These are phyloP conservation scores for Gymnoscelis rufifasciata DNA, from an alignment of 2,888 invertebrate genomes.

Conservation along the genomic window DNA sequence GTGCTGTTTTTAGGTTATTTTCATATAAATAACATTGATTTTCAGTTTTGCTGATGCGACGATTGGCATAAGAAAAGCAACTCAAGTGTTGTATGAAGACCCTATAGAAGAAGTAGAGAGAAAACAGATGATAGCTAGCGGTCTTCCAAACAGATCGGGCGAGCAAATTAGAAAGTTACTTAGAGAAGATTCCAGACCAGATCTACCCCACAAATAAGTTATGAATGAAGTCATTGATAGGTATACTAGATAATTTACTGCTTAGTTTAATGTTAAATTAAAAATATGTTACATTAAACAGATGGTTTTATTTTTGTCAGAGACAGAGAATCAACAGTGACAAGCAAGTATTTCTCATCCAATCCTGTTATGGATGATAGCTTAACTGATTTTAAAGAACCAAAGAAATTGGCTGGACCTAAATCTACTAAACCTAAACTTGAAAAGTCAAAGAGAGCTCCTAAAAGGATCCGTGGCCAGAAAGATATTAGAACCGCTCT, in stretches of 20 bases:
- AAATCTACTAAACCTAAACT: slow-evolving; percentile 34
- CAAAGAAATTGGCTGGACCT: slow-evolving; percentile 47
- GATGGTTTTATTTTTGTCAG: slow-evolving; percentile 16
- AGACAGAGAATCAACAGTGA: slow-evolving; percentile 35
- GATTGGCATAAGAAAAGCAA: slow-evolving; percentile 44
- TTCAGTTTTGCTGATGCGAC: slow-evolving; percentile 50
- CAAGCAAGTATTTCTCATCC: slow-evolving; percentile 59
- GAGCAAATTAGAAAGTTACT: slow-evolving; percentile 43
- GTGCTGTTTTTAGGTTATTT: slow-evolving; percentile 34
- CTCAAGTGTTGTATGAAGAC: slow-evolving; percentile 56
- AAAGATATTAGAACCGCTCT: slow-evolving; percentile 61
- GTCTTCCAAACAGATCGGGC: slow-evolving; percentile 45
- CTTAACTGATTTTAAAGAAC: slow-evolving; percentile 58
- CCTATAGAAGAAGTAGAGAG: slow-evolving; percentile 67
- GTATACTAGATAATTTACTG: slow-evolving; percentile 30
- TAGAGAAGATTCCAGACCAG: slow-evolving; percentile 45
- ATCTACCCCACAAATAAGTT: slow-evolving; percentile 48
- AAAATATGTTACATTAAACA: slow-evolving; percentile 16
- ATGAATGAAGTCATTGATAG: slow-evolving; percentile 48
- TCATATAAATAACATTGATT: slow-evolving; percentile 18
- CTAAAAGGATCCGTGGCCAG: slow-evolving; percentile 51
- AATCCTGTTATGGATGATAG: slow-evolving; percentile 64
- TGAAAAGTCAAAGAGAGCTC: slow-evolving; percentile 38
- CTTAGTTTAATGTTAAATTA: slow-evolving; percentile 16
- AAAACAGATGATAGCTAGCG: slow-evolving; percentile 56